These are phyloP conservation scores for Centropus bengalensis DNA, from an alignment of 2,113 vertebrate genomes.

Conservation along the genomic window DNA sequence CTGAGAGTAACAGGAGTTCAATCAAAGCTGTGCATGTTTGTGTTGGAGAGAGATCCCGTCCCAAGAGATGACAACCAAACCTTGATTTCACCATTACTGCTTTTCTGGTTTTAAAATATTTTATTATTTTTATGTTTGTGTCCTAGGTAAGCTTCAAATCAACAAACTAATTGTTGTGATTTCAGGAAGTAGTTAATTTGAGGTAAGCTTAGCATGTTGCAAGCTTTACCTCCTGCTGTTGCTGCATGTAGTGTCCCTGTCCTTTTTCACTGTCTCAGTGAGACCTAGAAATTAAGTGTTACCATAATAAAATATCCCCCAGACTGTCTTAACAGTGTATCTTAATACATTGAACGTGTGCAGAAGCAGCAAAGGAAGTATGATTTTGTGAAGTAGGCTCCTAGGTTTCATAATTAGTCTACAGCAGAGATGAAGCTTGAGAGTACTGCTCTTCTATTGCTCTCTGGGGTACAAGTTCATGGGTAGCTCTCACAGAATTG, in stretches of 20 bases:
- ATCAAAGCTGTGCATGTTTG: background rate
- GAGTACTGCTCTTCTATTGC: conserved; percentile 48
- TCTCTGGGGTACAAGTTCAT: conserved; percentile 42
- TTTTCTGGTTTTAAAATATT: background rate
- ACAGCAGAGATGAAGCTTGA: conserved; percentile 49
- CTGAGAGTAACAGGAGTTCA: conserved; percentile 26
- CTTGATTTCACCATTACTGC: background rate
- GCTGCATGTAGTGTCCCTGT: background rate
- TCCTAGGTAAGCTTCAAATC: background rate
- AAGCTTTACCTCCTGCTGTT: background rate
- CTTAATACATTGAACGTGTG: background rate
- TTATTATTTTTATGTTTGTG: background rate
- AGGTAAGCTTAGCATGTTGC: background rate
- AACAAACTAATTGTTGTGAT: conserved; percentile 2
- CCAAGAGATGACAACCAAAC: background rate
- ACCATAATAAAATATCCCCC: background rate
- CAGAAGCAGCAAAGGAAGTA: background rate
- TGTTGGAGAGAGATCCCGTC: background rate
- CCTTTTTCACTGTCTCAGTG: background rate
- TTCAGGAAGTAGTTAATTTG: background rate
- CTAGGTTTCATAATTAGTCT: conserved; percentile 65
- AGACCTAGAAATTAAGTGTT: background rate
- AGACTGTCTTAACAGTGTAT: no score
- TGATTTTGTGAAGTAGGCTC: conserved; percentile 42
- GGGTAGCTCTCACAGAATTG: conserved; percentile 56